A percentile compares a stretch with the other conserved stretches of the same genome.
Conservation (phyloP, 2,797 vertebrate species). For the Avahi laniger region DNA sequence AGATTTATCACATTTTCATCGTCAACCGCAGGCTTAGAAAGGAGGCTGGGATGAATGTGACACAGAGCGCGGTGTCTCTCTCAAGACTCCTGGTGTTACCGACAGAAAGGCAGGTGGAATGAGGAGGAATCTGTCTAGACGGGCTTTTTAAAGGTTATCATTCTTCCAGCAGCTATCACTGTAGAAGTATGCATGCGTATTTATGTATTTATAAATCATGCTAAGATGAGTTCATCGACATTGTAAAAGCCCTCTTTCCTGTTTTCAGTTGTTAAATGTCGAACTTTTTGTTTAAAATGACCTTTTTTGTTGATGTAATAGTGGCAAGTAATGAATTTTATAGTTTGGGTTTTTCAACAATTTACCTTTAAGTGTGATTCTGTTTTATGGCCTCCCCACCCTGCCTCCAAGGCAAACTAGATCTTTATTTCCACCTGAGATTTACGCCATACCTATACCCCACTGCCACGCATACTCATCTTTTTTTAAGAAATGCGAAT, state of each 20-base stretch:
- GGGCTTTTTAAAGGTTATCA: constrained; percentile 16
- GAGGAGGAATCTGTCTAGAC: not conserved
- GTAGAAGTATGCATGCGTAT: constrained; percentile 47
- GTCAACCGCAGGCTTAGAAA: not conserved
- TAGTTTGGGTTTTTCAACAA: constrained; percentile 43
- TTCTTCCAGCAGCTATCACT: constrained; percentile 23
- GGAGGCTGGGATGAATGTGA: constrained; percentile 32
- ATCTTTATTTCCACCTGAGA: not conserved
- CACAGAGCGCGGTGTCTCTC: not conserved
- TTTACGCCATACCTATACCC: not conserved
- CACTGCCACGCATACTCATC: not conserved
- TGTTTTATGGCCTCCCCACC: not conserved
- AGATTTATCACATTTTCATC: constrained; percentile 42
- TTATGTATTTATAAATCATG: constrained; percentile 61
- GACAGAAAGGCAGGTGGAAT: not conserved
- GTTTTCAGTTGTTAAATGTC: constrained; percentile 42
- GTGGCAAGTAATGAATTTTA: constrained; percentile 50
- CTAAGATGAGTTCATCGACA: not conserved
- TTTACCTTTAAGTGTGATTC: constrained; percentile 29
- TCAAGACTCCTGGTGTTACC: not conserved
- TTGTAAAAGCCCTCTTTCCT: constrained; percentile 29
- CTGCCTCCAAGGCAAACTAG: not conserved
- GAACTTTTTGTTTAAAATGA: constrained; percentile 63
- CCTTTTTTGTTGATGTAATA: constrained; percentile 19
- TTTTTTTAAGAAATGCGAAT: constrained; percentile 28